Evolutionary conservation across 64 coral and sea anemone species (phyloP).

Genomic region (Montipora cactus): DNA sequence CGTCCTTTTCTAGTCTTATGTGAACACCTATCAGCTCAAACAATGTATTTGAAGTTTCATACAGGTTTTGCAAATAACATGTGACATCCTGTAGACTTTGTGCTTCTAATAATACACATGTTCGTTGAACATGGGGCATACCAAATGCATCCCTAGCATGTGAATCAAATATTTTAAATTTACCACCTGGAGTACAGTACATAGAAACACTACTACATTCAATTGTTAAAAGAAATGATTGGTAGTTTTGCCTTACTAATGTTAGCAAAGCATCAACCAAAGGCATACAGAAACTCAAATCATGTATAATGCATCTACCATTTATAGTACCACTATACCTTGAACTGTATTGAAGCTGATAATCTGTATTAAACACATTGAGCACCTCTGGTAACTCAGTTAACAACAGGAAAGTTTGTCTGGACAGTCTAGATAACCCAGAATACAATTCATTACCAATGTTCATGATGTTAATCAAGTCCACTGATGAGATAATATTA

Average conservation of each 20-base stretch:
- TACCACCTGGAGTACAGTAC: too few relatives aligned
- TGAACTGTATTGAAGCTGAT: neutral
- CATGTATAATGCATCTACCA: constrained; percentile 19
- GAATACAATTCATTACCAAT: too few relatives aligned
- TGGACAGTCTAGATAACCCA: neutral
- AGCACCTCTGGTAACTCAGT: constrained; percentile 37
- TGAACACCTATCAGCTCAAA: too few relatives aligned
- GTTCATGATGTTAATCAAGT: neutral
- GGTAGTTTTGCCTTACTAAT: constrained; percentile 21
- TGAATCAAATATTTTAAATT: too few relatives aligned
- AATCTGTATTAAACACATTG: constrained; percentile 3
- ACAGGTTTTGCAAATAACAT: too few relatives aligned
- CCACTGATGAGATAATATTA: neutral
- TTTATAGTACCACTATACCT: constrained; percentile 22
- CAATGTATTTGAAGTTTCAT: too few relatives aligned
- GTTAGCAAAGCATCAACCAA: neutral
- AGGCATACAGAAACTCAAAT: neutral
- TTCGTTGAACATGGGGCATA: too few relatives aligned
- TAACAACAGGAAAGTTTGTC: neutral
- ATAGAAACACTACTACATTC: constrained; percentile 1
- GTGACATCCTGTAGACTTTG: too few relatives aligned
- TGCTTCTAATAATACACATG: too few relatives aligned
- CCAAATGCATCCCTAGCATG: too few relatives aligned
- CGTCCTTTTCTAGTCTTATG: too few relatives aligned
- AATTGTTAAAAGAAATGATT: constrained; percentile 25